Conservation (phyloP, 2,113 vertebrate genomes). For the Hypanus sabinus region DNA sequence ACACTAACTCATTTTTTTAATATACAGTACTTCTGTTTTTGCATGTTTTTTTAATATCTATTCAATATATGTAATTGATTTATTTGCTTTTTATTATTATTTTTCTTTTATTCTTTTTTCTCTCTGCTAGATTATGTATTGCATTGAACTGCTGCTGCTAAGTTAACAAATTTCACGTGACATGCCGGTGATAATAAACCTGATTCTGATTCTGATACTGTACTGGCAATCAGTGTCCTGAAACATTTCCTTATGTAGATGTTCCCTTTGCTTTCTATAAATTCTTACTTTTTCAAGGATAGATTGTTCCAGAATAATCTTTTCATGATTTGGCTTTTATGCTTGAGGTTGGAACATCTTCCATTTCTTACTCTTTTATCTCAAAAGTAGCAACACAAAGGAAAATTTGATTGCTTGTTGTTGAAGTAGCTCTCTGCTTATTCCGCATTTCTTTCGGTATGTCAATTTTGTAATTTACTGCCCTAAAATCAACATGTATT, state of each 20-base stretch:
- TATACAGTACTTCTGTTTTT: no score
- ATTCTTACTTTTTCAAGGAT: not conserved
- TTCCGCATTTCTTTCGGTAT: not conserved
- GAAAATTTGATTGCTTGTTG: not conserved
- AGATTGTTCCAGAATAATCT: not conserved
- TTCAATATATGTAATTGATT: no score
- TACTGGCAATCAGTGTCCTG: not conserved
- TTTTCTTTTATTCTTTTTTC: no score
- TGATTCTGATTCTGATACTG: not conserved
- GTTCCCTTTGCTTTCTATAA: not conserved
- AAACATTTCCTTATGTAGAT: not conserved
- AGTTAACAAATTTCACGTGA: no score
- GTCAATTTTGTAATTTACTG: not conserved
- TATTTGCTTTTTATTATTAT: no score
- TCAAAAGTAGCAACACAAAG: not conserved
- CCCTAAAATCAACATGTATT: not conserved
- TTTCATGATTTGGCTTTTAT: not conserved
- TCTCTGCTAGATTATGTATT: no score
- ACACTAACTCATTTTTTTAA: no score
- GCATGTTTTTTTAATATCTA: no score
- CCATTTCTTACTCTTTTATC: not conserved
- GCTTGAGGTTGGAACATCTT: not conserved
- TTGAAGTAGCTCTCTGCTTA: slow-evolving; percentile 3
- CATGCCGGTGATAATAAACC: no score
- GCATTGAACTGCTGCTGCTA: no score